phyloP scores from a whole-genome alignment of 64 coral and sea anemone species.

The Dendronephthya gigantea region DNA sequence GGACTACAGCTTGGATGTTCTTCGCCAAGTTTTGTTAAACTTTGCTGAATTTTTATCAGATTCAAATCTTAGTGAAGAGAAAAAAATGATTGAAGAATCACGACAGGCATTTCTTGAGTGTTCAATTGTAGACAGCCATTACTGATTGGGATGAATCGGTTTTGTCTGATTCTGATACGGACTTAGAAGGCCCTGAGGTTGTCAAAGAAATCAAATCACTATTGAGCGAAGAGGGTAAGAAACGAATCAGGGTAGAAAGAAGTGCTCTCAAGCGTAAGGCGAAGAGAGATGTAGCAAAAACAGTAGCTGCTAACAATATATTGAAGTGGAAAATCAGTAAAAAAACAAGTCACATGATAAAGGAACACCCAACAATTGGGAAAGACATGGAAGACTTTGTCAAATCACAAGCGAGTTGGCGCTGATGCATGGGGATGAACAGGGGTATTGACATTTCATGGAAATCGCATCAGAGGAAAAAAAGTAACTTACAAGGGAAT shows the following conservation, averaged over 20 bases:
- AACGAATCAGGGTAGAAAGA: not conserved
- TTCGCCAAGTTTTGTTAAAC: slow-evolving; percentile 24
- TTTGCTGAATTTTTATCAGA: slow-evolving; percentile 9
- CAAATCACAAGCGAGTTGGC: not conserved
- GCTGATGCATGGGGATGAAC: not conserved
- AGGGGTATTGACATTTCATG: not conserved
- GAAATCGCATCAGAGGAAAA: not conserved
- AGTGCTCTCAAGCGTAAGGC: not conserved
- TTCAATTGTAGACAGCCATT: not conserved
- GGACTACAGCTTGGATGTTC: not conserved
- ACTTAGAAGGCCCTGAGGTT: not conserved
- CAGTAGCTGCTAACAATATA: not conserved
- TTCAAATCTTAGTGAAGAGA: not conserved
- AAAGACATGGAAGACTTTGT: slow-evolving; percentile 10
- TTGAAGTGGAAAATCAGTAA: not conserved
- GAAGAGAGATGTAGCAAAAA: not conserved
- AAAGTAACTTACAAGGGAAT: not conserved
- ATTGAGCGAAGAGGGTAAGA: not conserved
- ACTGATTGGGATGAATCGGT: not conserved
- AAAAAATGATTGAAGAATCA: slow-evolving; percentile 14
- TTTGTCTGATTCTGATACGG: not conserved
- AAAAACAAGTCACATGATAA: not conserved
- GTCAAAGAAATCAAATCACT: not conserved
- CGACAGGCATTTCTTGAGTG: slow-evolving; percentile 9
- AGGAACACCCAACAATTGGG: not conserved